Evolutionary conservation across 2,888 invertebrate genomes (phyloP).

Genomic region (Thera obeliscata): DNA sequence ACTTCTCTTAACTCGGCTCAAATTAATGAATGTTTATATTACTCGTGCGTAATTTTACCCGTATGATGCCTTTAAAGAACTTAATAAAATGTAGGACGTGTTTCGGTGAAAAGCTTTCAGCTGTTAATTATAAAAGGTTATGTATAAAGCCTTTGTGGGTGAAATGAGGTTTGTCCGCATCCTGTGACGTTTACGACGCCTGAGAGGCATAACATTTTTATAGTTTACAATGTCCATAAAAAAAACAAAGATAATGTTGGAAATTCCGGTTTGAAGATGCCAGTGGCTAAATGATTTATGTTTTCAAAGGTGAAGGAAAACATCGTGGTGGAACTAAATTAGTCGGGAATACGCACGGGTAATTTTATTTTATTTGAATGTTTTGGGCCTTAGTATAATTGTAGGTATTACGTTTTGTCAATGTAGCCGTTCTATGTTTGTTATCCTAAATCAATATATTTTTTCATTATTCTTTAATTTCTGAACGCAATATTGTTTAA

Average conservation of each 20-base stretch:
- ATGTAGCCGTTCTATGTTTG: no score
- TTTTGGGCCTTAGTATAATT: no score
- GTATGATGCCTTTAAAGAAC: not conserved
- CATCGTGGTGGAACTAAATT: not conserved
- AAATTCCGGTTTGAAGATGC: slow-evolving; percentile 2
- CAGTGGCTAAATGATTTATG: not conserved
- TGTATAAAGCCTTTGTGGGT: slow-evolving; percentile 19
- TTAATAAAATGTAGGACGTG: slow-evolving; percentile 3
- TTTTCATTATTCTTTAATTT: no score
- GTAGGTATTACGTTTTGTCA: no score
- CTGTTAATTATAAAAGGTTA: slow-evolving; percentile 17
- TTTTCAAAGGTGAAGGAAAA: not conserved
- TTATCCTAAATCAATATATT: no score
- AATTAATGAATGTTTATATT: not conserved
- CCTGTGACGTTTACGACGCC: slow-evolving; percentile 21
- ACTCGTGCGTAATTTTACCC: not conserved
- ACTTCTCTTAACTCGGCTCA: not conserved
- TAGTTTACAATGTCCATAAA: slow-evolving; percentile 19
- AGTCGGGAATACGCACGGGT: not conserved
- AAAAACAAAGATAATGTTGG: slow-evolving; percentile 51
- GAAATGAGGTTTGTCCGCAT: slow-evolving; percentile 23
- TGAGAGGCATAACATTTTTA: slow-evolving; percentile 18
- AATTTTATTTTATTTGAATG: no score
- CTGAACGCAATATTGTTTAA: no score
- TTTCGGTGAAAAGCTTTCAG: slow-evolving; percentile 3